Evolutionary conservation across 2,113 vertebrate species (phyloP), one percentile per base, ranked within the genome.

Genomic region (Nothoprocta pentlandii): DNA sequence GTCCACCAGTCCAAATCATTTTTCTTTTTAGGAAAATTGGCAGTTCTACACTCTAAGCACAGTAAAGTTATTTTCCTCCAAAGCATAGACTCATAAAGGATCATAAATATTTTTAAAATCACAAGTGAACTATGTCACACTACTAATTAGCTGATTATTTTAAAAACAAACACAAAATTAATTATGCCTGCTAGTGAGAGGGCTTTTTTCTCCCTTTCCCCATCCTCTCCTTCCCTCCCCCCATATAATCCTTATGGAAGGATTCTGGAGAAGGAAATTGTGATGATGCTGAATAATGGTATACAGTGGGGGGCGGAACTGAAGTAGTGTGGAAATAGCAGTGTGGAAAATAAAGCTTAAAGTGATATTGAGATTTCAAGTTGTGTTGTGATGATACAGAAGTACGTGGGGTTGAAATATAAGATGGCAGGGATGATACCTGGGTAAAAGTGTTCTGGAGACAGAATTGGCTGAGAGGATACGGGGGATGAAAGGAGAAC

Each of bases 161-260:
- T 93, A 96, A 96, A 96, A 96, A 96, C 96, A 96, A 96, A 96
- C 96, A 96, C 61, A 94, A 96, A 95, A 96, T 95, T 96, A 96
- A 96, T 96, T 96, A 96, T 95, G 95, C 83, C 77, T 80, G 80
- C 73, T 95, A 94, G 92, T 67, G 87, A 94, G 90, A 94, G 26
- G 14, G 54, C 14, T 56, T 54, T 53, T 53, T 1, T 75, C 46
- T 58, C 51, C 56, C 44, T 7, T 26, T 66, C 49, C 7, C 28
- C 66, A 49, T 49, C 49, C 1, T 70, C 46, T 56, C 46, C 56
- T 49, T 6, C 34, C 69, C 54, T 6, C 32, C 66, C 59, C 75
- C 54, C 26, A 41, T 44, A 4, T 78, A 94, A 61, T 84, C 96
- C 95, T 96, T 96, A 94, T 94, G 92, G 96, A 95, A 95, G 66